A percentile compares a stretch with the other conserved stretches of the same genome.
Conservation (phyloP, 2,113 vertebrate species). For the Xenopus laevis region DNA sequence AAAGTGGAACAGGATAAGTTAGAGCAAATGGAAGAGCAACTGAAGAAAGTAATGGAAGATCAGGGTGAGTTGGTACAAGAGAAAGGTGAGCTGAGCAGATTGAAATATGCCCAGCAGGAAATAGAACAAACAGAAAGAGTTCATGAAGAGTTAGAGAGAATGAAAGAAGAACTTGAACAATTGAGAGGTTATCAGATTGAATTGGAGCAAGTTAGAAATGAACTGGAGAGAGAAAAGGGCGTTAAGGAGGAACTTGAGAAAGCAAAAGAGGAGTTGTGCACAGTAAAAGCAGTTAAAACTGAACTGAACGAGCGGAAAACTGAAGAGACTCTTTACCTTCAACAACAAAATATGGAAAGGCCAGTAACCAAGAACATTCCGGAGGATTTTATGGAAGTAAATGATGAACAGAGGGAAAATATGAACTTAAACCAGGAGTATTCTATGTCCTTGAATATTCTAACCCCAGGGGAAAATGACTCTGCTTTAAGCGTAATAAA, state of each 20-base stretch:
- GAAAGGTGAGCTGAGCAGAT: not conserved
- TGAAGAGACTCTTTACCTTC: not conserved
- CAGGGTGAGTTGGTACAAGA: not conserved
- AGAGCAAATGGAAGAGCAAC: not conserved
- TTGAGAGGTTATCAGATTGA: not conserved
- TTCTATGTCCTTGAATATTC: too few relatives aligned
- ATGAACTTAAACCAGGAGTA: too few relatives aligned
- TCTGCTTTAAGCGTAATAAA: not conserved
- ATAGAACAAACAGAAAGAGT: not conserved
- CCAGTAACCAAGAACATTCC: too few relatives aligned
- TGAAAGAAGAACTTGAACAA: not conserved
- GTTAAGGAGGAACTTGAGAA: constrained; percentile 50
- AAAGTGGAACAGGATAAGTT: not conserved
- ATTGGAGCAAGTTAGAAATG: not conserved
- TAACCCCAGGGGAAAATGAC: not conserved
- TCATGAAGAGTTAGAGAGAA: constrained; percentile 18
- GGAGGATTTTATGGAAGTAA: too few relatives aligned
- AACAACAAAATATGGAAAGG: not conserved
- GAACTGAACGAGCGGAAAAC: not conserved
- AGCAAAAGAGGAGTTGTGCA: constrained; percentile 18
- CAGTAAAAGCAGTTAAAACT: not conserved
- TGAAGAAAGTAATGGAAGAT: not conserved
- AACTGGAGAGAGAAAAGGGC: not conserved
- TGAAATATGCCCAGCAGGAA: not conserved
- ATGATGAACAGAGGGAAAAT: too few relatives aligned